A percentile compares a stretch with the other conserved stretches of the same genome.
phyloP scores from a whole-genome alignment of 2,888 invertebrate genomes.

The Leucozona laternaria region DNA sequence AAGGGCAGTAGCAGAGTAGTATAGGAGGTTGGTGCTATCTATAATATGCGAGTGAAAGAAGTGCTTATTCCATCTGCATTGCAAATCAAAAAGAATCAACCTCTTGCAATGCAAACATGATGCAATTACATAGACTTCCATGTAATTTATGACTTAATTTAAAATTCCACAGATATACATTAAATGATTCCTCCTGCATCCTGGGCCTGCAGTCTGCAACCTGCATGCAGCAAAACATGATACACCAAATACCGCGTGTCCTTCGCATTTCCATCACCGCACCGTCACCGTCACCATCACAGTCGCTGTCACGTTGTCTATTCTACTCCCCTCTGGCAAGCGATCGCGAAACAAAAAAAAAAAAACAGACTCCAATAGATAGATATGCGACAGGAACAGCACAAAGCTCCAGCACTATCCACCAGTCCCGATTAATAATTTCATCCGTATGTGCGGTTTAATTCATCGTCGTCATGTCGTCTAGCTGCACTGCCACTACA shows the following conservation, averaged over 20 bases:
- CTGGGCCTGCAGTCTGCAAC: constrained; percentile 1
- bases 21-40: background rate
- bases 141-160: constrained; percentile 75
- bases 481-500: constrained; percentile 48
- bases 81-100: constrained; percentile 67
- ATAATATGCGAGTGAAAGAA: constrained; percentile 45
- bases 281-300: constrained; percentile 21
- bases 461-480: constrained; percentile 73
- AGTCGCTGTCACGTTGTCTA: constrained; percentile 9
- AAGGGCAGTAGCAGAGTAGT: background rate
- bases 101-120: constrained; percentile 67
- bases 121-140: constrained; percentile 73
- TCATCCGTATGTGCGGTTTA: constrained; percentile 72
- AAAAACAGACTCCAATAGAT: constrained; percentile 52
- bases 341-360: constrained; percentile 16
- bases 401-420: constrained; percentile 28
- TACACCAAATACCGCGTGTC: constrained; percentile 48
- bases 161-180: constrained; percentile 71
- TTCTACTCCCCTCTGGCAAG: background rate
- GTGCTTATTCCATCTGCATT: constrained; percentile 70
- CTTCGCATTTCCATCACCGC: constrained; percentile 22
- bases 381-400: constrained; percentile 61
- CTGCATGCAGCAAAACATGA: constrained; percentile 63
- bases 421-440: constrained; percentile 70
- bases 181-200: constrained; percentile 59